phyloP scores from a whole-genome alignment of 1,140 invertebrate genomes.

The Calycopis cecrops region DNA sequence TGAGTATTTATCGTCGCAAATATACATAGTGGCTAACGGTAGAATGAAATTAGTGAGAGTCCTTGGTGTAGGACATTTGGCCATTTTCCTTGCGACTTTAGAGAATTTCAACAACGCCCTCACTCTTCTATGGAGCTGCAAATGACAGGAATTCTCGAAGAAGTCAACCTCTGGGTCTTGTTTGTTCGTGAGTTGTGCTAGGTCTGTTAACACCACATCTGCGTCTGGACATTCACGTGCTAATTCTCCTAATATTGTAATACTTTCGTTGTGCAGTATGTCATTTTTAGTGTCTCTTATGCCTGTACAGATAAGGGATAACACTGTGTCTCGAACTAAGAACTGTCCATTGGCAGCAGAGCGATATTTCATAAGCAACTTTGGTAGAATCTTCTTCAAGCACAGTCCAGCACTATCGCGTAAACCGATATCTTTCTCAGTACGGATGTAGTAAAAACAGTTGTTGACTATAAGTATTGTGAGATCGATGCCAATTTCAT shows the following conservation, averaged over 20 bases:
- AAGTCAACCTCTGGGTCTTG: conserved; percentile 92
- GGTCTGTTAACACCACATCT: conserved; percentile 84
- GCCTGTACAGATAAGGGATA: conserved; percentile 81
- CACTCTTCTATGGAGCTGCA: conserved; percentile 88
- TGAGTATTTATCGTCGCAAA: conserved; percentile 85
- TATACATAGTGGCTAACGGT: conserved; percentile 87
- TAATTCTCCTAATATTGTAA: conserved; percentile 84
- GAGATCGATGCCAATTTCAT: conserved; percentile 78
- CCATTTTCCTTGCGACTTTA: conserved; percentile 75
- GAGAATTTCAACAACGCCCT: conserved; percentile 85
- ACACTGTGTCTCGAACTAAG: conserved; percentile 83
- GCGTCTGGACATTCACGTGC: conserved; percentile 81
- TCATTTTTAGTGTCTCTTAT: conserved; percentile 81
- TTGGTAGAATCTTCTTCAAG: conserved; percentile 79
- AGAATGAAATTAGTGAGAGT: conserved; percentile 90
- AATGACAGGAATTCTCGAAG: conserved; percentile 94
- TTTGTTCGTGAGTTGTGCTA: conserved; percentile 82
- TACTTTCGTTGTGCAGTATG: conserved; percentile 82
- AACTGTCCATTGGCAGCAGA: conserved; percentile 75
- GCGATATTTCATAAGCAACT: conserved; percentile 74
- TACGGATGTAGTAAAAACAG: conserved; percentile 86
- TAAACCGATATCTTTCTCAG: conserved; percentile 88
- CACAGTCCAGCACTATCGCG: conserved; percentile 85
- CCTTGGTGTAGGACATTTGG: conserved; percentile 77
- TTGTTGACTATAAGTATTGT: conserved; percentile 86